Percentiles rank a stretch among this genome's conserved stretches.
Evolutionary conservation across 2,113 vertebrate genomes (phyloP).

Genomic region (Petromus typicus): DNA sequence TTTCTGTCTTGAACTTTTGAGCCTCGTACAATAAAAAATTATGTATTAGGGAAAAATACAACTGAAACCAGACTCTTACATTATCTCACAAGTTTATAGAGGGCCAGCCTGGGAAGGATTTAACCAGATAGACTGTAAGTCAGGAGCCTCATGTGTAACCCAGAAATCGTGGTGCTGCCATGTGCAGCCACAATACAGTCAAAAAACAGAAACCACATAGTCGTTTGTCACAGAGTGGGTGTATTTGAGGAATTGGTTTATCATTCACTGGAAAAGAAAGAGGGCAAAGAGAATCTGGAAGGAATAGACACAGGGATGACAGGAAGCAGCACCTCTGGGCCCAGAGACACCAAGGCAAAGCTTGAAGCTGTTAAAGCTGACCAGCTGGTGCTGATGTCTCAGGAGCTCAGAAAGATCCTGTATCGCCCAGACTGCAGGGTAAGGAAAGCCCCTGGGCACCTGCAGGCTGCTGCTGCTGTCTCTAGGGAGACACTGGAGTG

Average conservation of each 20-base stretch:
- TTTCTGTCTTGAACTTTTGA: slow-evolving; percentile 54
- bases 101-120: background rate
- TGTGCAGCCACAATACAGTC: background rate
- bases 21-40: slow-evolving; percentile 35
- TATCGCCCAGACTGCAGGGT: background rate
- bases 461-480: background rate
- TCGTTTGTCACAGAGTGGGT: slow-evolving; percentile 23
- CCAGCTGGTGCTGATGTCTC: background rate
- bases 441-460: background rate
- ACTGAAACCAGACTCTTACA: background rate
- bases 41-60: background rate
- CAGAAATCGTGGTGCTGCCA: too few species aligned
- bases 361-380: background rate
- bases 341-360: background rate
- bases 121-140: background rate
- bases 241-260: slow-evolving; percentile 24
- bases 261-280: background rate
- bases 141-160: too few species aligned
- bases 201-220: background rate
- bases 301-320: background rate
- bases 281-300: background rate
- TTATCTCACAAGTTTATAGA: background rate
- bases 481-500: background rate
- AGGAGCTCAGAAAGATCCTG: background rate
- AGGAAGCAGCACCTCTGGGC: background rate